Conservation (phyloP, 2,797 vertebrate species). For the Todus mexicanus region DNA sequence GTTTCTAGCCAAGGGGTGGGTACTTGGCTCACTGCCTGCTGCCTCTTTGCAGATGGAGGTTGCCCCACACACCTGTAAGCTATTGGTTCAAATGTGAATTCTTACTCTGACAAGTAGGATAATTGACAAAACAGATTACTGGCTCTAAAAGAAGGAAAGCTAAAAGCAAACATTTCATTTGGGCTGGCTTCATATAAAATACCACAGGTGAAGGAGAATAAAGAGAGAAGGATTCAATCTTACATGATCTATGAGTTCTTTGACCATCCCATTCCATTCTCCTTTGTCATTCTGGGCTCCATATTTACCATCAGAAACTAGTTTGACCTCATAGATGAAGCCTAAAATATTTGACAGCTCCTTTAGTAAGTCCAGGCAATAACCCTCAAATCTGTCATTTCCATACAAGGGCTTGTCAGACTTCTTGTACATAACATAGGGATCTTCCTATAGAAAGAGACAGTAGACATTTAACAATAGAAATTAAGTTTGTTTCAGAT, state of each 20-base stretch:
- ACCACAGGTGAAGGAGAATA: background rate
- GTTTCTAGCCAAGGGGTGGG: background rate
- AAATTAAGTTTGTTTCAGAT: background rate
- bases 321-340: conserved; percentile 94
- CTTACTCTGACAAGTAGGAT: background rate
- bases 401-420: conserved; percentile 96
- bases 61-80: background rate
- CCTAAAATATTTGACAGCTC: conserved; percentile 96
- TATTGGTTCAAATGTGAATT: background rate
- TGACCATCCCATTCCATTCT: conserved; percentile 99
- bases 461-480: background rate
- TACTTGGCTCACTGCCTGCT: background rate
- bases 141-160: background rate
- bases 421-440: conserved; percentile 98
- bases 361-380: conserved; percentile 95
- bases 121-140: background rate
- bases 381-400: conserved; percentile 97
- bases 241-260: conserved; percentile 98
- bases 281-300: conserved; percentile 98
- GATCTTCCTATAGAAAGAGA: conserved; percentile 86
- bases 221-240: conserved; percentile 60
- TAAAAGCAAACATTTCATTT: background rate
- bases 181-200: background rate
- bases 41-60: background rate
- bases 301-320: conserved; percentile 96